Percentiles rank a stretch among this genome's conserved stretches.
phyloP scores from a whole-genome alignment of 2,113 vertebrate genomes.

The Menura novaehollandiae region DNA sequence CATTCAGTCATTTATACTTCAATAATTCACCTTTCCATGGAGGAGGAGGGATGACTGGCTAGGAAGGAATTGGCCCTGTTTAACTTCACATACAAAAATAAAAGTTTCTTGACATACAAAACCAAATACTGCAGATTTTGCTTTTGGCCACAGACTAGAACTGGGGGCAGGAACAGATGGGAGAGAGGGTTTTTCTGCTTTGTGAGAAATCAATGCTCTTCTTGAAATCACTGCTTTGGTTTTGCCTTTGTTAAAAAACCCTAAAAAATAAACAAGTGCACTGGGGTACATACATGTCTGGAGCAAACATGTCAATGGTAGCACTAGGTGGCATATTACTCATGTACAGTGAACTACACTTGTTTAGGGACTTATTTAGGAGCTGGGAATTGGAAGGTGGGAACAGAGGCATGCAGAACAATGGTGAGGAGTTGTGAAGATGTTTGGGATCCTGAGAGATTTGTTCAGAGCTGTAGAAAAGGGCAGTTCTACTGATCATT shows the following conservation, averaged over 20 bases:
- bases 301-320: not conserved
- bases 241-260: not conserved
- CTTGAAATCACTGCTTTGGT: not conserved
- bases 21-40: not conserved
- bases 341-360: not conserved
- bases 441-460: not conserved
- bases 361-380: not conserved
- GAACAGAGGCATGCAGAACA: not conserved
- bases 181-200: not conserved
- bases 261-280: not conserved
- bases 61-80: not conserved
- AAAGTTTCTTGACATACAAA: not conserved
- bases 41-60: not conserved
- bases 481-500: not conserved
- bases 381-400: not conserved
- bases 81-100: not conserved
- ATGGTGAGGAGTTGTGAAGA: not conserved
- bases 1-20: not conserved
- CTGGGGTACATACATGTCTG: rapidly evolving
- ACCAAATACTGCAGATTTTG: not conserved
- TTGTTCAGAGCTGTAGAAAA: not conserved
- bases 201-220: not conserved
- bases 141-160: not conserved
- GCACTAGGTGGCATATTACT: not conserved
- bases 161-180: not conserved